phyloP scores from a whole-genome alignment of 2,797 vertebrate genomes.

The Ptychadena robeensis region DNA sequence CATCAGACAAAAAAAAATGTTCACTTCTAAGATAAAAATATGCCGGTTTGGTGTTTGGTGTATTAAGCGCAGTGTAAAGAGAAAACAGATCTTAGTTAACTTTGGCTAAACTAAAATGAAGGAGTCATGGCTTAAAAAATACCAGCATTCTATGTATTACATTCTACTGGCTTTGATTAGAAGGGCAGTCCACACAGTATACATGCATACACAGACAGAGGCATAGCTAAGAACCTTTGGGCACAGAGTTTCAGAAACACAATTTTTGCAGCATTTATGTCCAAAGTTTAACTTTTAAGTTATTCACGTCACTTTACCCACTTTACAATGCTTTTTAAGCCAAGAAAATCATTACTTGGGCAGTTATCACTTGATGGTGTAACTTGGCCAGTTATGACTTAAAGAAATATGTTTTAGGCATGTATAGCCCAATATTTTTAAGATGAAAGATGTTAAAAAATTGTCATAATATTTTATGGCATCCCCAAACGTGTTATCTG shows the following conservation, averaged over 20 bases:
- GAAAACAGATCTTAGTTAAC: slow-evolving; percentile 1
- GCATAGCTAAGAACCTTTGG: background rate
- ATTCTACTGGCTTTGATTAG: background rate
- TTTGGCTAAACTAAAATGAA: slow-evolving; percentile 30
- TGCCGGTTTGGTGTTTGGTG: background rate
- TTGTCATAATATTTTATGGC: no score
- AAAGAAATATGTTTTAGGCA: no score
- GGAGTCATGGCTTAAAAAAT: slow-evolving; percentile 52
- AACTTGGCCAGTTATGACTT: no score
- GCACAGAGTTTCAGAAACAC: background rate
- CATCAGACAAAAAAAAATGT: background rate
- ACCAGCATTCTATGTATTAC: slow-evolving; percentile 49
- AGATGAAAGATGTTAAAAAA: no score
- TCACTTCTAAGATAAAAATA: background rate
- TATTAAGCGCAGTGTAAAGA: slow-evolving; percentile 14
- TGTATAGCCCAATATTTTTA: no score
- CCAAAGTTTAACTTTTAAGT: no score
- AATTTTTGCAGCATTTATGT: background rate
- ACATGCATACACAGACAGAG: background rate
- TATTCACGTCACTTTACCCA: no score
- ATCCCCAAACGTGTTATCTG: no score
- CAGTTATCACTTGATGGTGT: no score
- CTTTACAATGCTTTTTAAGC: no score
- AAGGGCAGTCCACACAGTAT: background rate
- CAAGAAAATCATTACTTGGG: no score